Conservation (phyloP, 64 coral and sea anemone genomes). For the Acropora yongei region DNA sequence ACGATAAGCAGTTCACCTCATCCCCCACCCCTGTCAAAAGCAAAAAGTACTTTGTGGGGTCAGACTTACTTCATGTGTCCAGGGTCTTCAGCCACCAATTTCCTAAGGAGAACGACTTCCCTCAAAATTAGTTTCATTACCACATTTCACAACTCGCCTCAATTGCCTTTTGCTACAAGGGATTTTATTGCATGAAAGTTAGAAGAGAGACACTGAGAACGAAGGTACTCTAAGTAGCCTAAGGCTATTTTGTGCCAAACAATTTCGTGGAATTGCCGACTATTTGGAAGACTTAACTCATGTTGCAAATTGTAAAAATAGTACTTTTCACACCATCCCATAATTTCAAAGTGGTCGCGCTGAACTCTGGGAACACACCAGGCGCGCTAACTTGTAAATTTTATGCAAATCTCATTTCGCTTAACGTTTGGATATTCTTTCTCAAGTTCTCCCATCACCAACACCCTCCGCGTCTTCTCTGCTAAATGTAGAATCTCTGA, state of each 20-base stretch:
- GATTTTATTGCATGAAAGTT: too few species aligned
- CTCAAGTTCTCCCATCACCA: slow-evolving; percentile 35
- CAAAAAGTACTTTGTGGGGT: too few species aligned
- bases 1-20: too few species aligned
- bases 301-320: slow-evolving; percentile 23
- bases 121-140: too few species aligned
- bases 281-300: not conserved
- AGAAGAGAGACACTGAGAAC: too few species aligned
- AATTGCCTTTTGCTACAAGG: too few species aligned
- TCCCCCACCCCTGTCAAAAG: too few species aligned
- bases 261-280: not conserved
- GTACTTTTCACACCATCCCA: not conserved
- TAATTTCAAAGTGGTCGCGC: not conserved
- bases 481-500: slow-evolving; percentile 21
- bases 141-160: too few species aligned
- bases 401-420: slow-evolving; percentile 56
- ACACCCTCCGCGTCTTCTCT: slow-evolving; percentile 24
- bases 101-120: too few species aligned
- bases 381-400: slow-evolving; percentile 65
- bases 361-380: slow-evolving; percentile 32
- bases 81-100: too few species aligned
- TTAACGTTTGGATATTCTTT: slow-evolving; percentile 46
- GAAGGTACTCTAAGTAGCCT: too few species aligned
- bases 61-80: too few species aligned
- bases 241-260: not conserved